Evolutionary conservation across 2,797 vertebrate genomes (phyloP), one percentile per base, ranked within the genome.

Genomic region (Melanotaenia nigrans): DNA sequence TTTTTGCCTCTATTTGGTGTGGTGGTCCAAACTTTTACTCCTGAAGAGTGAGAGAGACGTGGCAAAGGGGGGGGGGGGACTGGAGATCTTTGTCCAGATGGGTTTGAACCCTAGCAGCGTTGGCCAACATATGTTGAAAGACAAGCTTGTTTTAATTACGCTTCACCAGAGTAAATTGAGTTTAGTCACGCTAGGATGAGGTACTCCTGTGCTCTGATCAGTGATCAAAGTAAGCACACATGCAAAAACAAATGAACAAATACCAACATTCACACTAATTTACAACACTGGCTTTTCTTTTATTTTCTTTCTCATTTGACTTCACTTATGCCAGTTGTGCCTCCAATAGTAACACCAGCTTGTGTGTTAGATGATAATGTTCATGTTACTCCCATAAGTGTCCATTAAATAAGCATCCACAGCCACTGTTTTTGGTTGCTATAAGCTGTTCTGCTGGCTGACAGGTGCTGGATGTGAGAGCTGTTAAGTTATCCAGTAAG

Each of bases 121-220:
- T 72, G 67, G 76, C 75, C 75, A 49, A 42, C 51, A 61, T 56
- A 74, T 67, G 55, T 61, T 75, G 18, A 65, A 83, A 77, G 54
- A 78, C 59, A 81, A 65, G 79, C 85, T 74, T 84, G 73, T 71
- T 89, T 87, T 85, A 84, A 85, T 89, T 83, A 84, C 61, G 16
- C 74, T 54, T 72, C 69, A 69, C 64, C 67, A 73, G 75, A 79
- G 73, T 70, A 86, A 83, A 79, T 51, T 30, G 62, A 54, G 59
- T 3, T 56, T 62, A 83, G 32, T 85, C 84, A 79, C 55, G 68
- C 71, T 22, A 68, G 62, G 28, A 14, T 54, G 66, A 59, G 67
- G 38, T 58, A 53, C 64, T 77, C 81, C 59, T 72, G 61, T 66
- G 69, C 74, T 61, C 77, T 58, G 75, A 67, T 65, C 61, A 61